phyloP scores from a whole-genome alignment of 2,113 vertebrate species.

The Agelaius tricolor region DNA sequence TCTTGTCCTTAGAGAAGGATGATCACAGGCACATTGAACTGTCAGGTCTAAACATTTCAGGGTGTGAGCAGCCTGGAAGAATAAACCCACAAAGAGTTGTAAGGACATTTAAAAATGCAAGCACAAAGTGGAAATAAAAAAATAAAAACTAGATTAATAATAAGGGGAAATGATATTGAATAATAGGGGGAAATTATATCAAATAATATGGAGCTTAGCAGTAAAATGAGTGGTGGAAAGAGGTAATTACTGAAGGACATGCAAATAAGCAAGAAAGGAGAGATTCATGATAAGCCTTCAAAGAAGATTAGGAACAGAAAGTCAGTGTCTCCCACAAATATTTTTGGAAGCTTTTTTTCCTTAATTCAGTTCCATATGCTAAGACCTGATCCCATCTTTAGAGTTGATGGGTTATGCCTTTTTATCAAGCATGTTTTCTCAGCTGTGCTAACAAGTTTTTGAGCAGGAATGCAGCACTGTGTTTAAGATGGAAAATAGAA shows the following conservation, averaged over 20 bases:
- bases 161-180: background rate
- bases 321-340: background rate
- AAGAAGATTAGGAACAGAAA: background rate
- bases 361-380: background rate
- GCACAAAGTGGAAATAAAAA: background rate
- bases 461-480: background rate
- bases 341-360: conserved; percentile 9
- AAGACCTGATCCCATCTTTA: background rate
- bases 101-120: background rate
- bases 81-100: background rate
- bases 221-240: background rate
- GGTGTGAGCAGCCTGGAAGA: background rate
- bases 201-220: background rate
- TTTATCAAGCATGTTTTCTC: conserved; percentile 20
- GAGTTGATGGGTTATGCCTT: background rate
- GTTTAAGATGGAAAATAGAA: background rate
- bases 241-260: background rate
- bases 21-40: background rate
- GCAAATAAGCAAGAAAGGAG: background rate
- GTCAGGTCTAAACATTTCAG: background rate
- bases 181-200: background rate
- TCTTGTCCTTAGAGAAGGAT: background rate
- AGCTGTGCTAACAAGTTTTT: conserved; percentile 19
- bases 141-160: background rate
- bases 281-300: background rate